Conservation (phyloP, 2,113 vertebrate genomes). For the Eidolon helvum region DNA sequence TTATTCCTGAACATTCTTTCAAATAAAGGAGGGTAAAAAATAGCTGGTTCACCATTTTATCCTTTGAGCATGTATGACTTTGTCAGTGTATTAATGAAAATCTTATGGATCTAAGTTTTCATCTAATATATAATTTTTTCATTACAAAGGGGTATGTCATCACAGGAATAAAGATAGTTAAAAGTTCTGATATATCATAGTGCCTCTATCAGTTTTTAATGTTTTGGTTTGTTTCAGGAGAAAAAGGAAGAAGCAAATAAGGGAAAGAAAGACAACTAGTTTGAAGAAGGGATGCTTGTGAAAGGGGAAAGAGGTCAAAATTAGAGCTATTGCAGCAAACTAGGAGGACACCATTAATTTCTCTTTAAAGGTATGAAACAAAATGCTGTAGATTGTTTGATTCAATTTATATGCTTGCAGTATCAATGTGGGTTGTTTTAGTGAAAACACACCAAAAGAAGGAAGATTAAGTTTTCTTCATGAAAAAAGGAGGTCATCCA, state of each 20-base stretch:
- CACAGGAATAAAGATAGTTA: neutral
- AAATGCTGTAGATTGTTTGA: neutral
- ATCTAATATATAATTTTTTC: neutral
- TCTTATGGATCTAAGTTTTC: neutral
- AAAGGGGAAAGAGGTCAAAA: neutral
- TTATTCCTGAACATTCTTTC: neutral
- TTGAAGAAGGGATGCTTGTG: neutral
- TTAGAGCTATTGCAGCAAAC: neutral
- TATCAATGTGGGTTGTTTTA: neutral
- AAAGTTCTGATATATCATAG: neutral
- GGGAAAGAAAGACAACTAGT: neutral
- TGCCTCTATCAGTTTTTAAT: neutral
- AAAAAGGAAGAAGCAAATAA: neutral
- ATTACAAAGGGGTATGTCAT: neutral
- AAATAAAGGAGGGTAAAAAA: neutral
- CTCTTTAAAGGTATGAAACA: neutral
- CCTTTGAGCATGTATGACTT: neutral
- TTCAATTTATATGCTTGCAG: constrained; percentile 1
- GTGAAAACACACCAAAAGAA: constrained; percentile 25
- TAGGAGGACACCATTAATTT: neutral
- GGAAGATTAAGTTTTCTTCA: constrained; percentile 31
- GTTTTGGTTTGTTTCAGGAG: neutral
- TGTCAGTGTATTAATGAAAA: neutral
- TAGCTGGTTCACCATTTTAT: neutral
- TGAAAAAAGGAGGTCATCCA: neutral